A percentile compares a stretch with the other conserved stretches of the same genome.
phyloP scores from a whole-genome alignment of 92 coral and sea anemone genomes.

The Zoanthus sansibaricus region DNA sequence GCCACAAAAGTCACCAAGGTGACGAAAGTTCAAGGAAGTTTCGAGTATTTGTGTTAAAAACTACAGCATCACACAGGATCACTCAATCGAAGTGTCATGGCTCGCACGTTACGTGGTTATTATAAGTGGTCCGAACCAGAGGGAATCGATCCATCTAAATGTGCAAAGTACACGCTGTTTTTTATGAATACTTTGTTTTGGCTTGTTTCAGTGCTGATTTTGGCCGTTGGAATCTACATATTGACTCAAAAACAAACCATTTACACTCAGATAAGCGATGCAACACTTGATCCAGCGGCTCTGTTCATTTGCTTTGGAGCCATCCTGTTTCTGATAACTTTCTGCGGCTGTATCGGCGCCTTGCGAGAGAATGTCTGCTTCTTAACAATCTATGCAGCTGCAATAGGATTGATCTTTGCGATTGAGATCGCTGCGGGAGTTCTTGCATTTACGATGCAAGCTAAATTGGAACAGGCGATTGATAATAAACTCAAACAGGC shows the following conservation, averaged over 20 bases:
- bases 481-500: conserved; percentile 84
- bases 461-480: conserved; percentile 65
- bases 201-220: conserved; percentile 74
- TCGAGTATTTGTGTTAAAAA: too few species aligned
- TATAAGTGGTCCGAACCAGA: conserved; percentile 49
- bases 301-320: conserved; percentile 76
- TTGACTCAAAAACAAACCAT: conserved; percentile 77
- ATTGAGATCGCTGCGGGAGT: conserved; percentile 68
- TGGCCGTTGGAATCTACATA: conserved; percentile 74
- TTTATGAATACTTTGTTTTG: conserved; percentile 83
- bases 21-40: too few species aligned
- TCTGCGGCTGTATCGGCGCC: conserved; percentile 93
- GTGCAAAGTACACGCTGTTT: conserved; percentile 82
- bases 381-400: conserved; percentile 64
- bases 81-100: conserved; percentile 3
- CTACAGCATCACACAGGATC: too few species aligned
- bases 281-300: conserved; percentile 81
- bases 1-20: too few species aligned
- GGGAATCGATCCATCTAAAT: conserved; percentile 69
- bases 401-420: conserved; percentile 63
- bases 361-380: conserved; percentile 93
- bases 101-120: conserved; percentile 42
- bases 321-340: conserved; percentile 78
- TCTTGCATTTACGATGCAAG: conserved; percentile 68
- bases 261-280: conserved; percentile 68